phyloP scores from a whole-genome alignment of 2,888 invertebrate species.

The Pseudeuparius sepicola region DNA sequence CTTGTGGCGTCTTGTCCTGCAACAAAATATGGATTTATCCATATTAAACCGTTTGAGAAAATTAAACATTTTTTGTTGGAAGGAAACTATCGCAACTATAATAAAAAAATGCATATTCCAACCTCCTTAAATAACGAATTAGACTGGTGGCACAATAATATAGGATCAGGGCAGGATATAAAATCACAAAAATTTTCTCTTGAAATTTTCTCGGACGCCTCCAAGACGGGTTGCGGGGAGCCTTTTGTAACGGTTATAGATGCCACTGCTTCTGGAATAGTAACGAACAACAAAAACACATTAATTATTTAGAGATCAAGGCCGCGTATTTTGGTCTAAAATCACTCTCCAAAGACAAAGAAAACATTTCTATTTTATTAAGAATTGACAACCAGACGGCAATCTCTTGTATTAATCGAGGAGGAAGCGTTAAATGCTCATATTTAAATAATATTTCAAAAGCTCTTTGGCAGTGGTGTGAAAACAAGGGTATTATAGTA shows the following conservation, averaged over 20 bases:
- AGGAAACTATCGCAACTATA: neutral
- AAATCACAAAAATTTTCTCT: constrained; percentile 1
- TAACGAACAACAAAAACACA: constrained; percentile 6
- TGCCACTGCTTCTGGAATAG: constrained; percentile 11
- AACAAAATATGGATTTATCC: constrained; percentile 2
- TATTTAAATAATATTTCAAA: constrained; percentile 6
- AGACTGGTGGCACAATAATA: constrained; percentile 9
- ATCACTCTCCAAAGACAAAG: constrained; percentile 10
- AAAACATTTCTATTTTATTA: constrained; percentile 12
- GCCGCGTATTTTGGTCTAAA: constrained; percentile 12
- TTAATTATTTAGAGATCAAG: constrained; percentile 10
- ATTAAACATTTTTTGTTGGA: neutral
- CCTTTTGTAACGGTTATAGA: constrained; percentile 4
- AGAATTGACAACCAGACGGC: constrained; percentile 14
- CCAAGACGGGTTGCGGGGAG: constrained; percentile 7
- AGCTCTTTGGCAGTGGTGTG: constrained; percentile 15
- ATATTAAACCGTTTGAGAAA: constrained; percentile 4
- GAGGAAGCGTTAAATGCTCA: constrained; percentile 9
- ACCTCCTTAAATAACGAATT: neutral
- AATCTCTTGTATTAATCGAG: constrained; percentile 15
- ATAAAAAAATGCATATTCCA: constrained; percentile 3
- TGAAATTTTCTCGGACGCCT: constrained; percentile 10
- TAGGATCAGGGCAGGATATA: neutral
- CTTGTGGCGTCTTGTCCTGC: constrained; percentile 9
- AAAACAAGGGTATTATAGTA: constrained; percentile 12